phyloP scores from a whole-genome alignment of 2,888 invertebrate species.

The Leptinotarsa rubiginosa region DNA sequence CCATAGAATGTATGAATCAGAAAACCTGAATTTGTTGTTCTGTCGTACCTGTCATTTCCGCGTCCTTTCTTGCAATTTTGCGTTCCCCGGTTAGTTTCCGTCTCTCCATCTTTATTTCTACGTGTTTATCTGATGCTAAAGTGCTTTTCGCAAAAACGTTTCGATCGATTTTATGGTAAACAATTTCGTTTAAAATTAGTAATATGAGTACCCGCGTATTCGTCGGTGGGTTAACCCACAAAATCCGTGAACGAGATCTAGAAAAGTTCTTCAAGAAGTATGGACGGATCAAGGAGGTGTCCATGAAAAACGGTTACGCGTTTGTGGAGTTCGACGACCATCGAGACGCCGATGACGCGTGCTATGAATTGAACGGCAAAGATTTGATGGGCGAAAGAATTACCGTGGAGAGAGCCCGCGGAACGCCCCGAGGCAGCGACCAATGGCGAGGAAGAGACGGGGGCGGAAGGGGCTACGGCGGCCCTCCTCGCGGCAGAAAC shows the following conservation, averaged over 20 bases:
- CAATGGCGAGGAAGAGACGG: conserved; percentile 72
- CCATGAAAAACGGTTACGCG: conserved; percentile 97
- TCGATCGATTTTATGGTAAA: not conserved
- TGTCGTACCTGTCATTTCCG: conserved; percentile 24
- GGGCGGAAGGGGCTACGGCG: conserved; percentile 36
- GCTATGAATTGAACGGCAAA: conserved; percentile 97
- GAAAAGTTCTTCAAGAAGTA: conserved; percentile 97
- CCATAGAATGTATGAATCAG: too few species aligned
- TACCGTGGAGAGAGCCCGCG: conserved; percentile 86
- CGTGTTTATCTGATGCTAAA: conserved; percentile 16
- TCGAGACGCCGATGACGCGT: conserved; percentile 98
- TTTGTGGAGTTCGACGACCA: conserved; percentile 99
- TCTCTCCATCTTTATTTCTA: conserved; percentile 12
- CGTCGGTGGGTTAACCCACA: conserved; percentile 87
- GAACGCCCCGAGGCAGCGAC: conserved; percentile 79
- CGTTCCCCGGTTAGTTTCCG: conserved; percentile 4
- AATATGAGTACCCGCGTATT: conserved; percentile 83
- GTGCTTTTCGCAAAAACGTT: not conserved
- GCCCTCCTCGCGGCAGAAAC: conserved; percentile 69
- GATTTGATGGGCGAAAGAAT: conserved; percentile 94
- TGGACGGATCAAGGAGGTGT: conserved; percentile 91
- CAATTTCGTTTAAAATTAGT: not conserved
- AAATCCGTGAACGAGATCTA: conserved; percentile 91
- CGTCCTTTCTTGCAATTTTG: conserved; percentile 32
- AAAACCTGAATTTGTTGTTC: not conserved